These are phyloP conservation scores for Festucalex cinctus DNA, from an alignment of 2,113 vertebrate genomes.

Conservation along the genomic window DNA sequence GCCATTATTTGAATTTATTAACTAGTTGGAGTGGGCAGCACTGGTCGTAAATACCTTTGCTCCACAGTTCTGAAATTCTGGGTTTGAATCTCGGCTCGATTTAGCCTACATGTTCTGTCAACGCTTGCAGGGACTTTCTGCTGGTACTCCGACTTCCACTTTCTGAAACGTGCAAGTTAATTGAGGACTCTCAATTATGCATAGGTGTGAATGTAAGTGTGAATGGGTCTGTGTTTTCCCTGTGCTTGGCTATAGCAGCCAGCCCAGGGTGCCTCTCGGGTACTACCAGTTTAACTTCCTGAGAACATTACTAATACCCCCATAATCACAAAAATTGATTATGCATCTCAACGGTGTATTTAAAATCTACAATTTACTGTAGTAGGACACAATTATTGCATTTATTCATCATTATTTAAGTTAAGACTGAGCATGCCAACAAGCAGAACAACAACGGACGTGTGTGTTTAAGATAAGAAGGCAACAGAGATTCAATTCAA, in stretches of 20 bases:
- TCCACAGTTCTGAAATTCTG: neutral
- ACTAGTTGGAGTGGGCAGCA: neutral
- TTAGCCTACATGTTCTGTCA: neutral
- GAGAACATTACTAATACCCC: neutral
- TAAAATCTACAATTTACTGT: neutral
- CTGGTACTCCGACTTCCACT: neutral
- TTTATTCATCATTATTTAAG: neutral
- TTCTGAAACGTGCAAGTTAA: neutral
- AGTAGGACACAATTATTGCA: neutral
- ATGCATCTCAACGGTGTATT: neutral
- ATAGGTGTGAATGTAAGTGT: neutral
- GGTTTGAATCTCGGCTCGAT: neutral
- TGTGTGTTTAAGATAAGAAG: conserved; percentile 59
- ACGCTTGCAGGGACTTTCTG: neutral
- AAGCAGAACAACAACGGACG: conserved; percentile 35
- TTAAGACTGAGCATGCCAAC: neutral
- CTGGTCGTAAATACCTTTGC: neutral
- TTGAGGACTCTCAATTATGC: neutral
- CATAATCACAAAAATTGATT: neutral
- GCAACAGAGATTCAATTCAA: conserved; percentile 46
- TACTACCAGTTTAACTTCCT: neutral
- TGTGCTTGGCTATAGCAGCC: neutral
- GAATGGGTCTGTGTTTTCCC: neutral
- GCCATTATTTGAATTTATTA: neutral
- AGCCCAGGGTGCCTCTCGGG: too few species aligned